Base-by-base conservation (phyloP, 2,113 vertebrate species). In the Odontophorus gujanensis region DNA sequence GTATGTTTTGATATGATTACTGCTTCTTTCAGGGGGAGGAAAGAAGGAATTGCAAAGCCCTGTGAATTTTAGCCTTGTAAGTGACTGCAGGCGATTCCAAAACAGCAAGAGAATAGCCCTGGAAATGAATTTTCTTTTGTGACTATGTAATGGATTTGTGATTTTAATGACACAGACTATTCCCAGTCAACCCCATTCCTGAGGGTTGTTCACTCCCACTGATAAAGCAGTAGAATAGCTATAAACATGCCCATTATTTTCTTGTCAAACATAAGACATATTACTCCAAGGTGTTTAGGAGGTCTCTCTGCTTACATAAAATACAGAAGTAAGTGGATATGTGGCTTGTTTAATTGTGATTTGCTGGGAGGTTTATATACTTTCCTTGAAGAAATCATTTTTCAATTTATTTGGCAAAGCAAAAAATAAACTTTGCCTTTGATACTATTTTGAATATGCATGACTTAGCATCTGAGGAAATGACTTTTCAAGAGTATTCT, bases 401-500 rank as follows among this genome's bases (percentile, higher is more conserved):
- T 84, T 86, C 80, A 86, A 50, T 88, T 82, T 14, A 80, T 90
- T 80, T 75, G 69, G 34, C 82, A 93, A 83, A 80, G 25, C 19
- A 87, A 94, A 28, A 78, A 71, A 62, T 26, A 69, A 61, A 40
- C 57, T 72, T 75, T 93, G 47, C 42, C 32, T 77, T 53, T 87
- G 47, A 75, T 84, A 42, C 36, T 88, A 73, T 20, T 83, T 74
- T 65, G 25, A 72, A 22, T 15, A 11, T 55, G 77, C 26, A 59
- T 78, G 77, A 79, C 81, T 74, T 65, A 86, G 32, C 51, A 48
- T 72, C 87, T 72, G 51, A 91, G 93, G 57, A 95, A 91, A 74
- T 77, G 8, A 65, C 32, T 92, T 90, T 85, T 80, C 62, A 85
- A 71, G 79, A 77, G 32, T 53, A 67, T 26, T 94, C 32, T 58